Conservation (phyloP, 2,113 vertebrate genomes). For the Ptilonorhynchus violaceus region DNA sequence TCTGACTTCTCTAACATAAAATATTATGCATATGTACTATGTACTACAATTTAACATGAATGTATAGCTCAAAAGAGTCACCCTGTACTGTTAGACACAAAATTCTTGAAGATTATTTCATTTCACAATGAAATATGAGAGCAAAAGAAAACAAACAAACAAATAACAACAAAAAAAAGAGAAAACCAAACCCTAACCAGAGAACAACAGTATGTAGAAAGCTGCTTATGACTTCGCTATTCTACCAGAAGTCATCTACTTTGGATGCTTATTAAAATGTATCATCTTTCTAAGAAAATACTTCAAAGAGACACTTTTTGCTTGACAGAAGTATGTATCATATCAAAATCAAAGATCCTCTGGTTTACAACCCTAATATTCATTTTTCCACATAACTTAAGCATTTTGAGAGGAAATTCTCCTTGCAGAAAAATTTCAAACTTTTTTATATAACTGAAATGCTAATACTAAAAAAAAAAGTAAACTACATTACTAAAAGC, state of each 20-base stretch:
- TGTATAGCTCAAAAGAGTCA: not conserved
- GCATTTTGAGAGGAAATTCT: not conserved
- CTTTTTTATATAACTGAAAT: not conserved
- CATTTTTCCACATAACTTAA: not conserved
- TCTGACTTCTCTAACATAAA: not conserved
- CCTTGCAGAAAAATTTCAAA: not conserved
- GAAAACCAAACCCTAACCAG: not conserved
- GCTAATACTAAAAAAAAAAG: not conserved
- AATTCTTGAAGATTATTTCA: not conserved
- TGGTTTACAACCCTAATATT: not conserved
- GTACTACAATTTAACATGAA: not conserved
- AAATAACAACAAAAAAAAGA: not conserved
- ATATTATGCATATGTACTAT: not conserved
- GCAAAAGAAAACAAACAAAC: not conserved
- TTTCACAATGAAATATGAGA: not conserved
- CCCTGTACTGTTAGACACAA: not conserved
- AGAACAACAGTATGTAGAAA: not conserved
- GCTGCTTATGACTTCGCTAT: not conserved
- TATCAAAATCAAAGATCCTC: not conserved
- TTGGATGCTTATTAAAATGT: not conserved
- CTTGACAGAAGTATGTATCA: not conserved
- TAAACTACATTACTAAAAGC: not conserved
- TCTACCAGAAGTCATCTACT: not conserved
- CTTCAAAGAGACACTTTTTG: not conserved
- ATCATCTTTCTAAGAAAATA: not conserved